Evolutionary conservation across 2,797 vertebrate genomes (phyloP).

Genomic region (Naso thynnoides): DNA sequence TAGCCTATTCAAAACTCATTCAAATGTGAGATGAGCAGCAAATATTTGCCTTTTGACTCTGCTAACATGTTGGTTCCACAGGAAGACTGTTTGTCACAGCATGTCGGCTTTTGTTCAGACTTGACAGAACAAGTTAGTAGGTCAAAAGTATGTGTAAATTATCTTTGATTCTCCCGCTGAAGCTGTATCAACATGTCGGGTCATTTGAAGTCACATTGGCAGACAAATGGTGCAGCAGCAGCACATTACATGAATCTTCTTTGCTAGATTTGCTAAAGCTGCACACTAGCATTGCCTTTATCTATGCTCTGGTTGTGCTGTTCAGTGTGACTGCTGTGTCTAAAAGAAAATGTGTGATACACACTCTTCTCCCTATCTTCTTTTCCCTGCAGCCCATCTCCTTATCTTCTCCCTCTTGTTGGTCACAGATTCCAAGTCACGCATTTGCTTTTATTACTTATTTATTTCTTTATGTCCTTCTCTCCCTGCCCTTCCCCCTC

Average conservation of each 20-base stretch:
- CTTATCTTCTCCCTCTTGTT: neutral
- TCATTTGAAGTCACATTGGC: constrained; percentile 8
- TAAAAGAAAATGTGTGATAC: neutral
- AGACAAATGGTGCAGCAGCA: constrained; percentile 15
- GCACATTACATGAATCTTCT: neutral
- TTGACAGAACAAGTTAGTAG: neutral
- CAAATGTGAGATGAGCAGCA: neutral
- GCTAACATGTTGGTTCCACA: neutral
- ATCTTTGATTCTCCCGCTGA: constrained; percentile 25
- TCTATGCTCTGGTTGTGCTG: neutral
- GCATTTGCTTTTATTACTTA: neutral
- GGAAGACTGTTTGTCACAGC: no score
- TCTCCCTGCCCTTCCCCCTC: constrained; percentile 8
- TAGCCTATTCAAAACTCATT: constrained; percentile 16
- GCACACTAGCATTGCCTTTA: neutral
- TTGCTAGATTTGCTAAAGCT: neutral
- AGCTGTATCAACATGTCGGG: neutral
- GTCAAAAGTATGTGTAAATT: neutral
- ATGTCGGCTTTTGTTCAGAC: constrained; percentile 6
- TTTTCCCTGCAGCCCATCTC: neutral
- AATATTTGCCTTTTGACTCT: neutral
- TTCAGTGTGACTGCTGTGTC: neutral
- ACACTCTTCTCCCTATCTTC: neutral
- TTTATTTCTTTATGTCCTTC: neutral
- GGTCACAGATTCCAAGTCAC: neutral